Percentiles rank a stretch among this genome's conserved stretches.
Conservation (phyloP, 1,140 invertebrate species). For the Ridgeia piscesae region DNA sequence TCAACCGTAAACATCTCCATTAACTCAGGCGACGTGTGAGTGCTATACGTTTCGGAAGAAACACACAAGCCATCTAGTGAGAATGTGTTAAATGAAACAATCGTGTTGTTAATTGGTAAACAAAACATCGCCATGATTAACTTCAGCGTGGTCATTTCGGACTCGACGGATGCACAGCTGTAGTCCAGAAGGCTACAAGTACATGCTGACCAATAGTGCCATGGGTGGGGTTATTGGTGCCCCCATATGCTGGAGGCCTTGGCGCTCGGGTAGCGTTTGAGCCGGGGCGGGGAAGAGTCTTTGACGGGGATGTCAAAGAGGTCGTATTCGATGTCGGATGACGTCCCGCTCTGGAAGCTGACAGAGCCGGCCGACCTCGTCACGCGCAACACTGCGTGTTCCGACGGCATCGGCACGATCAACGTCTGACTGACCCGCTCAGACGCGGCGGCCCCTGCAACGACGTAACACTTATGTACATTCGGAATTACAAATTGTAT, state of each 20-base stretch:
- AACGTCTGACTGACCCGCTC: neutral
- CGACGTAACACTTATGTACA: neutral
- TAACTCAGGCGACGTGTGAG: neutral
- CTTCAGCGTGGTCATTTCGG: no score
- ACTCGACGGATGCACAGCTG: no score
- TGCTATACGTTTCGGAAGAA: neutral
- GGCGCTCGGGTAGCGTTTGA: constrained; percentile 1
- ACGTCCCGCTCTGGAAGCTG: constrained; percentile 1
- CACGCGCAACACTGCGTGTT: neutral
- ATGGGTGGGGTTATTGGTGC: neutral
- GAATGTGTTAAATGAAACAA: no score
- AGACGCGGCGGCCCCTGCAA: neutral
- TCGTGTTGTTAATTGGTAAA: no score
- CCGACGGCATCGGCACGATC: neutral
- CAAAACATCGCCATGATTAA: no score
- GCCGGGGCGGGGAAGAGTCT: constrained; percentile 1
- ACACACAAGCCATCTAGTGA: neutral
- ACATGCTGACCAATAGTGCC: neutral
- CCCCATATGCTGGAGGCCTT: constrained; percentile 14
- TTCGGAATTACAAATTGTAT: no score
- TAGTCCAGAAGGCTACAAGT: no score
- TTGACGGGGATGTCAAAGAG: constrained; percentile 8
- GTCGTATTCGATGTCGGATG: constrained; percentile 2
- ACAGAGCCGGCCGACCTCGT: constrained; percentile 10
- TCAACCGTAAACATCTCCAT: neutral